phyloP scores from a whole-genome alignment of 64 coral and sea anemone species.

The Dendronephthya gigantea region DNA sequence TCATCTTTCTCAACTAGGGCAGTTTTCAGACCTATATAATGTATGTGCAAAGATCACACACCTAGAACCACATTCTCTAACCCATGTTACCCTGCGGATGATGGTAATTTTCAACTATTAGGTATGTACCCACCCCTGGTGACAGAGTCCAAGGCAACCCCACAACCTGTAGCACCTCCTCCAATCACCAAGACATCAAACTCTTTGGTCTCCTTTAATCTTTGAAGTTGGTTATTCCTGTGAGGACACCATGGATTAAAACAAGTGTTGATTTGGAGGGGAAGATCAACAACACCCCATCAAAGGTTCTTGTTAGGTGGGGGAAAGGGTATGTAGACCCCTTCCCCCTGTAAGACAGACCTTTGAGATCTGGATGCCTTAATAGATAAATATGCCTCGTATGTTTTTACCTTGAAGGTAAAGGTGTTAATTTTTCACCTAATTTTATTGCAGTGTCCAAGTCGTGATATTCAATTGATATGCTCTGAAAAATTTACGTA shows the following conservation, averaged over 20 bases:
- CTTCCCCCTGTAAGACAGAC: no score
- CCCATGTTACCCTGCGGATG: no score
- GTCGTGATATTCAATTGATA: background rate
- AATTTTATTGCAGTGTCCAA: background rate
- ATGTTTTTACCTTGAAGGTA: background rate
- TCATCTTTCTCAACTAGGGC: slow-evolving; percentile 89
- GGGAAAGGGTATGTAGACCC: background rate
- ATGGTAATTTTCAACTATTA: no score
- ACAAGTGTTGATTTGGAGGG: background rate
- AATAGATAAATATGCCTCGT: background rate
- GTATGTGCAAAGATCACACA: background rate
- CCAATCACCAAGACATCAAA: slow-evolving; percentile 97
- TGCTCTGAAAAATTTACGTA: background rate
- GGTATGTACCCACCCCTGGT: slow-evolving; percentile 51
- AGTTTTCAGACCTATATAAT: slow-evolving; percentile 60
- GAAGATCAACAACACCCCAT: background rate
- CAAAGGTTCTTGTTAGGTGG: no score
- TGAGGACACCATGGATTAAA: background rate
- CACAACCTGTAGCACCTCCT: slow-evolving; percentile 87
- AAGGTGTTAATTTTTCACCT: background rate
- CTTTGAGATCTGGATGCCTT: background rate
- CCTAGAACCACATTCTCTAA: no score
- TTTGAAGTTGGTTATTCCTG: slow-evolving; percentile 46
- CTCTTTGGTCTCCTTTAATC: slow-evolving; percentile 55
- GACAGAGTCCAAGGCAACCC: slow-evolving; percentile 84